Conservation (phyloP, 2,888 invertebrate genomes). For the Villa cingulata region DNA sequence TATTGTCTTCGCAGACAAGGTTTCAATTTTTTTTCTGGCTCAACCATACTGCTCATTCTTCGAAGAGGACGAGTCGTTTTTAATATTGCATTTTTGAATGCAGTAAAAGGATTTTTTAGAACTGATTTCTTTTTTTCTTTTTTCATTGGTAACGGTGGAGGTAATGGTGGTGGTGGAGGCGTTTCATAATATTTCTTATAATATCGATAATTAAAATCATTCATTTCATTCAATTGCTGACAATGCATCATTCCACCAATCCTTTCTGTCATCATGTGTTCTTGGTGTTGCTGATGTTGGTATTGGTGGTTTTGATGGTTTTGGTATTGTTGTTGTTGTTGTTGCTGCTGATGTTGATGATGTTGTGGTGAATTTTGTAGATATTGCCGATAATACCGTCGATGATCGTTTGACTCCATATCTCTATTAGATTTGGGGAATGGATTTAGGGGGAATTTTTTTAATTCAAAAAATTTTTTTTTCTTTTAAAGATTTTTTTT, state of each 20-base stretch:
- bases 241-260: slow-evolving; percentile 8
- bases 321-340: no score
- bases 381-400: slow-evolving; percentile 25
- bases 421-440: slow-evolving; percentile 23
- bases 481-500: neutral
- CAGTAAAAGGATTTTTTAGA: slow-evolving; percentile 31
- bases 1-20: slow-evolving; percentile 30
- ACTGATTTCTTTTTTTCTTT: slow-evolving; percentile 34
- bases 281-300: slow-evolving; percentile 11
- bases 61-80: slow-evolving; percentile 32
- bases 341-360: no score
- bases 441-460: neutral
- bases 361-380: slow-evolving; percentile 10
- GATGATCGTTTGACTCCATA: slow-evolving; percentile 30
- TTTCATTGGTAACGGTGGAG: slow-evolving; percentile 27
- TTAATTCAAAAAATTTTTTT: neutral
- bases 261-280: neutral
- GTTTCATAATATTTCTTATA: slow-evolving; percentile 7
- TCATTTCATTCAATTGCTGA: slow-evolving; percentile 10
- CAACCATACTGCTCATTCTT: slow-evolving; percentile 36
- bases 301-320: no score
- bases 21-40: slow-evolving; percentile 27
- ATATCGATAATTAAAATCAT: slow-evolving; percentile 11
- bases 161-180: slow-evolving; percentile 14
- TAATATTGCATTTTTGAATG: slow-evolving; percentile 33